Conservation (phyloP, 2,797 vertebrate genomes). For the Neoniphon sammara region DNA sequence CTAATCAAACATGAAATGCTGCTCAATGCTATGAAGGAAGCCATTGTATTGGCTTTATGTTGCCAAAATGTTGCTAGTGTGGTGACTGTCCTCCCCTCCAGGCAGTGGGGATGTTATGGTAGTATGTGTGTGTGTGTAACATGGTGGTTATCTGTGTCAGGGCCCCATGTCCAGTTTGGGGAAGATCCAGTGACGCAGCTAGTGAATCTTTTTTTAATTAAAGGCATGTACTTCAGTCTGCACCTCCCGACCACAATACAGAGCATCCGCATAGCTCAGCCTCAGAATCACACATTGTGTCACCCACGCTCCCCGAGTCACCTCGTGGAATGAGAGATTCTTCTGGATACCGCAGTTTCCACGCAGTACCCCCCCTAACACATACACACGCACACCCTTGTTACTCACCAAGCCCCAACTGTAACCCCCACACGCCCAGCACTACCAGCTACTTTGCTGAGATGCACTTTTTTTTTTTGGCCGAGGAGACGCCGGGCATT, state of each 20-base stretch:
- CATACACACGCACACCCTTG: conserved; percentile 19
- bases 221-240: conserved; percentile 57
- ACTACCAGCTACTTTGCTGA: conserved; percentile 50
- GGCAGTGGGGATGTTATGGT: not conserved
- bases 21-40: conserved; percentile 58
- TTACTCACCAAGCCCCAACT: not conserved
- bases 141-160: conserved; percentile 18
- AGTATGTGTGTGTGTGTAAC: not conserved
- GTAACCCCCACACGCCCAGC: conserved; percentile 1
- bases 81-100: conserved; percentile 14
- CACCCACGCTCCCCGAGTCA: conserved; percentile 54
- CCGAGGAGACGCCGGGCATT: conserved; percentile 25
- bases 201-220: conserved; percentile 54
- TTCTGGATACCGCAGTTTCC: conserved; percentile 54
- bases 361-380: conserved; percentile 24
- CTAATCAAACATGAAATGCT: conserved; percentile 58
- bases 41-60: conserved; percentile 28
- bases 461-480: conserved; percentile 52
- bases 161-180: conserved; percentile 35
- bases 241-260: conserved; percentile 60
- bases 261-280: conserved; percentile 47
- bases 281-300: conserved; percentile 46
- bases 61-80: conserved; percentile 51
- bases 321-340: conserved; percentile 60
- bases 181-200: conserved; percentile 75